These are phyloP conservation scores for Rhorus exstirpatorius DNA, from an alignment of 2,888 invertebrate species.

Conservation along the genomic window DNA sequence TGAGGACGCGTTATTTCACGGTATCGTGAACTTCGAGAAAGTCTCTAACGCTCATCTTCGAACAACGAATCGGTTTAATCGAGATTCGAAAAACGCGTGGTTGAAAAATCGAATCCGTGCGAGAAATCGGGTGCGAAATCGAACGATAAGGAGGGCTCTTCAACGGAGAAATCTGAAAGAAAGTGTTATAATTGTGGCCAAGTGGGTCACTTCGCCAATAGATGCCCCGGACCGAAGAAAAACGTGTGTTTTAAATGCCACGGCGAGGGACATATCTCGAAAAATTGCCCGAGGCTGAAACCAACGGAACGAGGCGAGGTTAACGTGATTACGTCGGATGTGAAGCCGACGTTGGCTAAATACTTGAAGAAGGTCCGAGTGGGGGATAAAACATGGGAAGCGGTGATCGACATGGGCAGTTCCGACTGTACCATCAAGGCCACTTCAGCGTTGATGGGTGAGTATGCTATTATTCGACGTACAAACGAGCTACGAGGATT, in stretches of 20 bases:
- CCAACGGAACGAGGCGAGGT: slow-evolving; percentile 38
- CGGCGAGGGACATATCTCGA: slow-evolving; percentile 43
- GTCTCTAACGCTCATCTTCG: background rate
- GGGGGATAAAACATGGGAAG: slow-evolving; percentile 6
- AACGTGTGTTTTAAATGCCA: slow-evolving; percentile 39
- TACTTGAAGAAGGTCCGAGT: slow-evolving; percentile 50
- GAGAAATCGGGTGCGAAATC: no score
- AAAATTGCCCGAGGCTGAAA: slow-evolving; percentile 46
- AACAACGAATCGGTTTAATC: background rate
- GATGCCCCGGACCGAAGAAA: slow-evolving; percentile 39
- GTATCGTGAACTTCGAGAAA: background rate
- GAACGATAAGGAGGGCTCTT: no score
- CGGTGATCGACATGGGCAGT: slow-evolving; percentile 54
- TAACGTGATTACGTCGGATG: background rate
- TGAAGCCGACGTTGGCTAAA: slow-evolving; percentile 18
- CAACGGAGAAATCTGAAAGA: background rate
- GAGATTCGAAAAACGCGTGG: background rate
- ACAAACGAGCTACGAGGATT: no score
- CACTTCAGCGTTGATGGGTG: slow-evolving; percentile 8
- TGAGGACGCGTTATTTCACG: slow-evolving; percentile 22
- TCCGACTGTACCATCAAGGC: slow-evolving; percentile 63
- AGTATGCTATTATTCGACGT: slow-evolving; percentile 3
- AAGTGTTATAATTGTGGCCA: slow-evolving; percentile 44
- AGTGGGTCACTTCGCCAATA: slow-evolving; percentile 35
- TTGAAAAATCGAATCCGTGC: background rate